Conservation (phyloP, 1,140 invertebrate genomes). For the Solenopsis fugax region DNA sequence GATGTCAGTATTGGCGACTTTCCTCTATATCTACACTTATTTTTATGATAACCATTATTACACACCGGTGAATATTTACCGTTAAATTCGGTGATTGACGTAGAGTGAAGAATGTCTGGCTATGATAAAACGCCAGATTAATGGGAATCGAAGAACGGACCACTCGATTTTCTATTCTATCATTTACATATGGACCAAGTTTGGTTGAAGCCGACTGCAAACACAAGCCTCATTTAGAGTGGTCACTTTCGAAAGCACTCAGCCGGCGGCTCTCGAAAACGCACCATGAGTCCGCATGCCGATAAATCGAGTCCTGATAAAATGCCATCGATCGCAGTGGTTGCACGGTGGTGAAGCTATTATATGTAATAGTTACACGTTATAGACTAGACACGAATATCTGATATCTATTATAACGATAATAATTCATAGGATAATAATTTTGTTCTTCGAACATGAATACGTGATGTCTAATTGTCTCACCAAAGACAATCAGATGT, state of each 20-base stretch:
- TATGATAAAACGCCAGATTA: constrained; percentile 68
- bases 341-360: constrained; percentile 48
- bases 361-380: constrained; percentile 43
- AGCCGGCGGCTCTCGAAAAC: constrained; percentile 73
- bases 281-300: constrained; percentile 55
- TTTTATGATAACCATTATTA: constrained; percentile 19
- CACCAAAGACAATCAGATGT: not conserved
- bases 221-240: constrained; percentile 77
- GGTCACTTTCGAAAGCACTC: constrained; percentile 78
- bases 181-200: constrained; percentile 78
- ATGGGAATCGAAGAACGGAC: constrained; percentile 66
- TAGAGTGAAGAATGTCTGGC: constrained; percentile 59
- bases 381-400: constrained; percentile 3
- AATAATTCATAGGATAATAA: constrained; percentile 20
- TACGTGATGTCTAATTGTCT: not conserved
- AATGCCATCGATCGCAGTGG: constrained; percentile 72
- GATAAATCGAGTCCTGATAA: constrained; percentile 60
- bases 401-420: constrained; percentile 18
- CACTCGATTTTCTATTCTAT: constrained; percentile 77
- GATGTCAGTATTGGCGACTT: too few relatives aligned
- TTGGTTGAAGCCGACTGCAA: constrained; percentile 77
- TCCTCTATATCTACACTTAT: not conserved
- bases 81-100: constrained; percentile 50
- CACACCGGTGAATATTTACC: constrained; percentile 37
- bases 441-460: constrained; percentile 5